Evolutionary conservation across 1,140 invertebrate species (phyloP).

Genomic region (Anastrepha obliqua): DNA sequence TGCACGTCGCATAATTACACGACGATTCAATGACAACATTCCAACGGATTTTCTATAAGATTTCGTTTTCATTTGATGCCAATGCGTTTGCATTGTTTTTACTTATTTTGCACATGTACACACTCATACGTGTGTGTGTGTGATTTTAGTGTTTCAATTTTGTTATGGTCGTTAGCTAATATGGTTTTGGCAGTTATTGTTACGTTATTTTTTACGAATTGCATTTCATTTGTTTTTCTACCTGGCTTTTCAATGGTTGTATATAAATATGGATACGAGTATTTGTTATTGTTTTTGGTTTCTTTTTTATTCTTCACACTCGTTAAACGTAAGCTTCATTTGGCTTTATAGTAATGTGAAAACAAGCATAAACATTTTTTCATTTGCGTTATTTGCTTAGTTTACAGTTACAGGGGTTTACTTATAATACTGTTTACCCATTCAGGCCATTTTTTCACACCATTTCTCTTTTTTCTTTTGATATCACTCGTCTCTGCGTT

Average conservation of each 20-base stretch:
- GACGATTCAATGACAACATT: not conserved
- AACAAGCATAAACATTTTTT: not conserved
- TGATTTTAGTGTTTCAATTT: not conserved
- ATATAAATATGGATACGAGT: not conserved
- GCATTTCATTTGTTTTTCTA: not conserved
- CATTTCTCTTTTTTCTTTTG: not conserved
- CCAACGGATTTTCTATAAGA: not conserved
- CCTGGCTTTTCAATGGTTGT: not conserved
- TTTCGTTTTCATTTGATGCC: not conserved
- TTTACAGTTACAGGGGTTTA: too few relatives aligned
- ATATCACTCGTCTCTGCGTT: not conserved
- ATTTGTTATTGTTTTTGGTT: not conserved
- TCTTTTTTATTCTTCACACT: not conserved
- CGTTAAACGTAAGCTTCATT: not conserved
- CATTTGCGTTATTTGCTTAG: not conserved
- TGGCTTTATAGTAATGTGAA: not conserved
- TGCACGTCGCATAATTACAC: not conserved
- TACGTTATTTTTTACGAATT: not conserved
- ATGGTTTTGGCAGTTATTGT: conserved; percentile 7
- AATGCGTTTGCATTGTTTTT: not conserved
- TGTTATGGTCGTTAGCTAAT: not conserved
- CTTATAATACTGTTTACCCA: not conserved
- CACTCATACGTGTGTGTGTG: not conserved
- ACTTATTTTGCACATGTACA: not conserved
- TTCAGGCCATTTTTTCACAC: not conserved